phyloP scores from a whole-genome alignment of 1,140 invertebrate genomes.

The Asbolus verrucosus region DNA sequence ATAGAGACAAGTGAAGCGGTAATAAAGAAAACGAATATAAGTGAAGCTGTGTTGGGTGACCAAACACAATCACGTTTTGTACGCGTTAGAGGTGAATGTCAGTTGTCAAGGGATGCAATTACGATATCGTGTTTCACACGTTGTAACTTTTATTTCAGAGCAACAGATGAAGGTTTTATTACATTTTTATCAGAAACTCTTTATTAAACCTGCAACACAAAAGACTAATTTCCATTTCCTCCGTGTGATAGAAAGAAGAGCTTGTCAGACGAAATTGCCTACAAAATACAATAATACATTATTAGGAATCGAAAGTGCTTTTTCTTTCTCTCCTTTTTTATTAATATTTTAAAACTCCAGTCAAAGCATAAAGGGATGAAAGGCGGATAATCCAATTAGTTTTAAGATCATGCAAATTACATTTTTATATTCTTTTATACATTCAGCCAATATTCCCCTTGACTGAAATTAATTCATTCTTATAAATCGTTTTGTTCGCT shows the following conservation, averaged over 20 bases:
- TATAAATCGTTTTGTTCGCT: not conserved
- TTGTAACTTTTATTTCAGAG: not conserved
- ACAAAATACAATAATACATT: conserved; percentile 43
- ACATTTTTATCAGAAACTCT: conserved; percentile 30
- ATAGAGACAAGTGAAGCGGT: too few species aligned
- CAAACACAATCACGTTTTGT: too few species aligned
- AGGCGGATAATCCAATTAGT: conserved; percentile 43
- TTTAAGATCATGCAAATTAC: conserved; percentile 44
- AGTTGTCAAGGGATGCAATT: too few species aligned
- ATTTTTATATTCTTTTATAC: conserved; percentile 45
- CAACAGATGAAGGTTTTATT: conserved; percentile 38
- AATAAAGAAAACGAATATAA: too few species aligned
- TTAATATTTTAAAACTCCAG: conserved; percentile 39
- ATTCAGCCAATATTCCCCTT: conserved; percentile 8
- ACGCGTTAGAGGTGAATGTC: too few species aligned
- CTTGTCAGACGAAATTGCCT: conserved; percentile 40
- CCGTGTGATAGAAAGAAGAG: conserved; percentile 25
- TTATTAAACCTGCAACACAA: conserved; percentile 35
- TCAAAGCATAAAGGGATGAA: conserved; percentile 29
- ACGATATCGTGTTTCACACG: conserved; percentile 9
- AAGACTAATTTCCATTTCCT: conserved; percentile 35
- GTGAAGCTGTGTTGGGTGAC: too few species aligned
- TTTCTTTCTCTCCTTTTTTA: conserved; percentile 30
- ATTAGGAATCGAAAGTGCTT: conserved; percentile 43
- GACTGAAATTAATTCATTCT: conserved; percentile 18